Percentiles rank a stretch among this genome's conserved stretches.
Evolutionary conservation across 1,140 invertebrate genomes (phyloP).

Genomic region (Xylocopa sonorina): DNA sequence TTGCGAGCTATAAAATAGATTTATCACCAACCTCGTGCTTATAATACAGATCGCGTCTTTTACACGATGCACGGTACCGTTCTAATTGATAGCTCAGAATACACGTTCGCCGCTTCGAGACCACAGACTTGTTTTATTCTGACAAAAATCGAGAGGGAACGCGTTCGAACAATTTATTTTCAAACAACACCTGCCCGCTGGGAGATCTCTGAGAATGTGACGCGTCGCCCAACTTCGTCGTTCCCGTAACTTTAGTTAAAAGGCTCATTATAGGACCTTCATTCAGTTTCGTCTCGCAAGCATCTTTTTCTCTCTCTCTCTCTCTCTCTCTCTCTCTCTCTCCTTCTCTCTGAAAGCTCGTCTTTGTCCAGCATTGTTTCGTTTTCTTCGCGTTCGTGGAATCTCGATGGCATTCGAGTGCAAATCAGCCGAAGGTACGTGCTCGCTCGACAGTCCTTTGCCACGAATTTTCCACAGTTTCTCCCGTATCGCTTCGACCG

Average conservation of each 20-base stretch:
- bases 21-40: not conserved
- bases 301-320: too few relatives aligned
- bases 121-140: too few relatives aligned
- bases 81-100: too few relatives aligned
- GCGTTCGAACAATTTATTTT: too few relatives aligned
- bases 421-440: conserved; percentile 33
- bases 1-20: conserved; percentile 3
- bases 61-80: too few relatives aligned
- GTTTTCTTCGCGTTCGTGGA: conserved; percentile 31
- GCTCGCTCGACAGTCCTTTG: conserved; percentile 8
- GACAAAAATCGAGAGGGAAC: too few relatives aligned
- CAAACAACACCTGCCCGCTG: too few relatives aligned
- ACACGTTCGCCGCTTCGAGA: too few relatives aligned
- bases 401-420: conserved; percentile 42
- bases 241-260: not conserved
- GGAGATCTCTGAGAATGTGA: not conserved
- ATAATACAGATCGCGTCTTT: too few relatives aligned
- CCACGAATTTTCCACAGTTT: conserved; percentile 29
- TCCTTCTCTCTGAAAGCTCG: too few relatives aligned
- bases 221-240: too few relatives aligned
- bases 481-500: conserved; percentile 4
- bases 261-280: not conserved
- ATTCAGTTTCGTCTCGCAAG: not conserved
- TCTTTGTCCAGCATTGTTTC: conserved; percentile 3
- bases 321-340: too few relatives aligned